phyloP scores from a whole-genome alignment of 2,888 invertebrate species.

The Trachelus troglodyta region DNA sequence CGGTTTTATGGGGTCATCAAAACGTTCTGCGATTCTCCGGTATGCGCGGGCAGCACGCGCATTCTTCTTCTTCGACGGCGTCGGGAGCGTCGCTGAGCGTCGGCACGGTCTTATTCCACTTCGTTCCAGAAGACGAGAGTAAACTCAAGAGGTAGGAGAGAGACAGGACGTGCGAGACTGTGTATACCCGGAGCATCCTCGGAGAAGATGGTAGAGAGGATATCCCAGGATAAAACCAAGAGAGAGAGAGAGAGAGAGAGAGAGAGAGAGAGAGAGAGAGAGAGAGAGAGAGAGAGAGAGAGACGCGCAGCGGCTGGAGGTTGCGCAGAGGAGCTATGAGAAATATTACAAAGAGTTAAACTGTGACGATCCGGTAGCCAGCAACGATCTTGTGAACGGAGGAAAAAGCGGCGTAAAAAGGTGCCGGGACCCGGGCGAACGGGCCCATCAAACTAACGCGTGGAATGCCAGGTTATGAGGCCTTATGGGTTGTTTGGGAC shows the following conservation, averaged over 20 bases:
- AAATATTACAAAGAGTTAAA: conserved; percentile 51
- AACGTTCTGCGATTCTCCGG: conserved; percentile 57
- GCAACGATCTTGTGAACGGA: conserved; percentile 35
- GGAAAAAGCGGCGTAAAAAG: conserved; percentile 43
- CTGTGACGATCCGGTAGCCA: conserved; percentile 41
- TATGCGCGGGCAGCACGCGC: conserved; percentile 41
- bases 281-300: background rate
- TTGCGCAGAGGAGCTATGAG: conserved; percentile 29
- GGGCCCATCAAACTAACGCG: conserved; percentile 34
- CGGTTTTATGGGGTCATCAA: conserved; percentile 61
- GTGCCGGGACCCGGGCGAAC: conserved; percentile 33
- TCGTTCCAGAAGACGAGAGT: background rate
- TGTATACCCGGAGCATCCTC: too few relatives aligned
- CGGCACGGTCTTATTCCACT: too few relatives aligned
- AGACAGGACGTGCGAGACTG: background rate
- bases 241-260: too few relatives aligned
- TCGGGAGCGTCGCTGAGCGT: background rate
- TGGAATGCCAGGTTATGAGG: conserved; percentile 29
- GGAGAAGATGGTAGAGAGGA: conserved; percentile 16
- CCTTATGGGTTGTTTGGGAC: conserved; percentile 15
- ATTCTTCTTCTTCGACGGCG: conserved; percentile 20
- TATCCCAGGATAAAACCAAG: conserved; percentile 12
- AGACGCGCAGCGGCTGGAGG: conserved; percentile 5
- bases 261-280: too few relatives aligned
- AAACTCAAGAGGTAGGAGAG: background rate